Evolutionary conservation across 2,888 invertebrate genomes (phyloP), one percentile per base, ranked within the genome.

Genomic region (Coelogynopora nodosa): DNA sequence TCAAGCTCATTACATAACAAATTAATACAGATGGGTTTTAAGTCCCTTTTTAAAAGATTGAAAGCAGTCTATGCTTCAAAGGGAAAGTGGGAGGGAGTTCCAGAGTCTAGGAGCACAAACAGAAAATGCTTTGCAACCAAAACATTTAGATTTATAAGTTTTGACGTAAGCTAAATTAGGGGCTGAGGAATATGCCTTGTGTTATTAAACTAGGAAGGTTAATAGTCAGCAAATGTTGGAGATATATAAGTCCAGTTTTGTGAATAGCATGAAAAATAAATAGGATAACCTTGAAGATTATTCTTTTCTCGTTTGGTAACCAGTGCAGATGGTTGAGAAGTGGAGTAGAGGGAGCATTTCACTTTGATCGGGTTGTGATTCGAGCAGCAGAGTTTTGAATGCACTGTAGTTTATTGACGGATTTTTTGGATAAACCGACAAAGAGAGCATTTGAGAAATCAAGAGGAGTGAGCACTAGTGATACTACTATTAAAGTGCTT

Each of bases 371-470:
- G 23, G 74, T 74, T 26, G 74, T 26, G 74, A 74, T 10, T 74
- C 74, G 74, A 74, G 74, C 74, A 74, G 74, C 74, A 74, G 74
- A 74, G 74, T 74, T 74, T 74, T 74, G 74, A 10, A 74, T 26
- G 49, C 74, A 26, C 74, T 26, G 74, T 74, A 74, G 74, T 74
- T 74, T 74, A 74, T 74, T 74, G 18, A 74, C 74, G 74, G 74
- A 74, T 74, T 74, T 49, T 23, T 74, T 74, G 74, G 27, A 74
- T 74, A 74, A 74, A 74, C 74, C 74, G 74, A 74, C 74, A 26
- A 74, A 26, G 74, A 74, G 74, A 26, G 74, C 74, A 74, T 74
- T 74, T 74, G 74, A 74, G 74, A 74, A 74, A 74, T 74, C 74
- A 74, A 74, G 27, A 74, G 18, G 74, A 74, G 74, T n/a, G 74